phyloP scores from a whole-genome alignment of 2,888 invertebrate species.

The Drosophila anomalata region DNA sequence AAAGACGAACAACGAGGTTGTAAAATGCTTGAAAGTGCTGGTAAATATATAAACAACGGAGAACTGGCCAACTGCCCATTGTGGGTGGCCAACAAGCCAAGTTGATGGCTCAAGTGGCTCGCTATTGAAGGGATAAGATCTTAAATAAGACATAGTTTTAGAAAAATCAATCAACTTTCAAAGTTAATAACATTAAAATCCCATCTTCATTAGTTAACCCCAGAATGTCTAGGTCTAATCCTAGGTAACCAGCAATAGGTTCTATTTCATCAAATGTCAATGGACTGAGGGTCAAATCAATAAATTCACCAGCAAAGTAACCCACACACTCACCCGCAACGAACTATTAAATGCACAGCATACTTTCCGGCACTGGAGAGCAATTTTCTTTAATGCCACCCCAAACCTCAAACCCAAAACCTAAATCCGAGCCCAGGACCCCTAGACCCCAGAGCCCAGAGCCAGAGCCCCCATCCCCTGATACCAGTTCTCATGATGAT shows the following conservation, averaged over 20 bases:
- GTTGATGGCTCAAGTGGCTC: constrained; percentile 30
- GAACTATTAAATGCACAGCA: constrained; percentile 66
- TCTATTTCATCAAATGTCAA: constrained; percentile 16
- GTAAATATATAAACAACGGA: constrained; percentile 5
- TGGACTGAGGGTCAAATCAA: constrained; percentile 24
- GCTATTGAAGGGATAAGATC: constrained; percentile 7
- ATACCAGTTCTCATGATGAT: constrained; percentile 18
- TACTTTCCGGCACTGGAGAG: constrained; percentile 28
- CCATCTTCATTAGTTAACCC: neutral
- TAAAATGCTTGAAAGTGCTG: constrained; percentile 35
- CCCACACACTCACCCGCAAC: constrained; percentile 9
- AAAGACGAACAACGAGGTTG: constrained; percentile 62
- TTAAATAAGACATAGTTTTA: neutral
- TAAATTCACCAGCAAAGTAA: constrained; percentile 27
- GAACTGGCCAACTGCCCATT: constrained; percentile 12
- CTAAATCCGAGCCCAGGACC: constrained; percentile 6
- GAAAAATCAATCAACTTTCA: neutral
- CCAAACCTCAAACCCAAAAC: neutral
- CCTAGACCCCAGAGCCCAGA: neutral
- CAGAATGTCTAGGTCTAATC: neutral
- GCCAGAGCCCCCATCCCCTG: constrained; percentile 6
- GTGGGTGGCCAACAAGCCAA: constrained; percentile 10
- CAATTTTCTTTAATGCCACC: constrained; percentile 64
- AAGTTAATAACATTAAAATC: neutral
- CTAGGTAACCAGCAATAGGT: neutral